These are phyloP conservation scores for Medauroidea extradentata DNA, from an alignment of 1,140 invertebrate species.

Conservation along the genomic window DNA sequence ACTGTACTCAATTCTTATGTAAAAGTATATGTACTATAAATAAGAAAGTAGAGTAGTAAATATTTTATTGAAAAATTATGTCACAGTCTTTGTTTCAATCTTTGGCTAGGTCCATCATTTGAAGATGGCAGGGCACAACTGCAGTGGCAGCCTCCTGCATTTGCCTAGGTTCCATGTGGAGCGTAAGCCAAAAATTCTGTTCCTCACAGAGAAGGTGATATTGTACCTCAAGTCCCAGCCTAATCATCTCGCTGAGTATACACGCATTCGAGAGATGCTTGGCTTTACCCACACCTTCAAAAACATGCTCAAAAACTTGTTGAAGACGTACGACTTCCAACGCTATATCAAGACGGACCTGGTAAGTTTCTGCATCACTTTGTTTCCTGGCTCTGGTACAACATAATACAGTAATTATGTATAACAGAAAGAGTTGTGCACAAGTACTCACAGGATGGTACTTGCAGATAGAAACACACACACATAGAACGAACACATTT, in stretches of 20 bases:
- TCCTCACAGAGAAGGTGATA: constrained; percentile 51
- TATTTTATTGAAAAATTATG: no score
- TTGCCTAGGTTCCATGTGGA: constrained; percentile 56
- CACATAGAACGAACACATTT: no score
- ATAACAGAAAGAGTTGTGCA: no score
- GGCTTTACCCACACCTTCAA: constrained; percentile 44
- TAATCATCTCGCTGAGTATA: constrained; percentile 49
- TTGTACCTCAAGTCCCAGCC: constrained; percentile 52
- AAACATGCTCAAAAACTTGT: constrained; percentile 47
- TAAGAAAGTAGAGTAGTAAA: no score
- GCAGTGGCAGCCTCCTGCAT: constrained; percentile 52
- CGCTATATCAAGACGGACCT: constrained; percentile 41
- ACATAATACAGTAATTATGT: no score
- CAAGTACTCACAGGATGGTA: no score
- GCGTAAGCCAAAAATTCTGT: constrained; percentile 51
- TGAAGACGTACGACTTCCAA: constrained; percentile 41
- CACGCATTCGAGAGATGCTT: constrained; percentile 47
- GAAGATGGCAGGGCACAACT: constrained; percentile 38
- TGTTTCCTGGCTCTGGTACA: no score
- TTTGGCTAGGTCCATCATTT: constrained; percentile 30
- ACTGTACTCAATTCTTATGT: no score
- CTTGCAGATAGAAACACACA: no score
- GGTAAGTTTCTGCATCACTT: constrained; percentile 30
- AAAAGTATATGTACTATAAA: no score
- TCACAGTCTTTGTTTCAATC: no score